Evolutionary conservation across 2,888 invertebrate genomes (phyloP), one percentile per base, ranked within the genome.

Genomic region (Glyphotaelius pellucidus): DNA sequence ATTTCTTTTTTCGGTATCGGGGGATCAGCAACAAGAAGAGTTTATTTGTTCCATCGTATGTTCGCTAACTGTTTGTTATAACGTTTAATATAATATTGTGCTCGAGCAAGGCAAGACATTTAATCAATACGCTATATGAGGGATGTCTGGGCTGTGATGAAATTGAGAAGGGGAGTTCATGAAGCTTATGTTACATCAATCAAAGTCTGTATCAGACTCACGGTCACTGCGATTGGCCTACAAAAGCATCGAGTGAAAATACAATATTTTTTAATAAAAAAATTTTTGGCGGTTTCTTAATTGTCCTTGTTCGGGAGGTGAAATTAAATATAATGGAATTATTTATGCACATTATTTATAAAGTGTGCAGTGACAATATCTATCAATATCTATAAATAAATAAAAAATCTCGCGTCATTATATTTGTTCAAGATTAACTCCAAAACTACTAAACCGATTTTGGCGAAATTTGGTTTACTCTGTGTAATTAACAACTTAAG

Each of bases 111-210:
- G 67, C 25, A 38, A 19, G 83, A 32, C 83, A 19, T 83, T 32
- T 83, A 83, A 83, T 83, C 83, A 83, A 83, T 83, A 83, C 32
- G 35, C 35, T 25, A 9, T 32, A 35, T 32, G 31, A 83, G 83
- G 35, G 83, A 38, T 83, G 35, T 83, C 83, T 38, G 83, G 35
- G 83, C 32, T 35, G 83, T 83, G 83, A 83, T 32, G 11, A 38
- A 83, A 19, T 83, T 7, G 83, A 83, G 32, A 35, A 11, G 19
- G 32, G 83, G 32, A 83, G 83, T 35, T 83, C 83, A 35, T 35
- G 3, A n/a, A 25, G 83, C 25, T 83, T 32, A n/a, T 32, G 83
- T 32, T 83, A 32, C 83, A 83, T 83, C 38, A 83, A 83, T 83
- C 83, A 35, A 38, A 83, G 83, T 35, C n/a, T 67, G 67, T 67